Percentiles rank a stretch among this genome's conserved stretches.
Conservation (phyloP, 1,140 invertebrate species). For the Brachystomella parvula region DNA sequence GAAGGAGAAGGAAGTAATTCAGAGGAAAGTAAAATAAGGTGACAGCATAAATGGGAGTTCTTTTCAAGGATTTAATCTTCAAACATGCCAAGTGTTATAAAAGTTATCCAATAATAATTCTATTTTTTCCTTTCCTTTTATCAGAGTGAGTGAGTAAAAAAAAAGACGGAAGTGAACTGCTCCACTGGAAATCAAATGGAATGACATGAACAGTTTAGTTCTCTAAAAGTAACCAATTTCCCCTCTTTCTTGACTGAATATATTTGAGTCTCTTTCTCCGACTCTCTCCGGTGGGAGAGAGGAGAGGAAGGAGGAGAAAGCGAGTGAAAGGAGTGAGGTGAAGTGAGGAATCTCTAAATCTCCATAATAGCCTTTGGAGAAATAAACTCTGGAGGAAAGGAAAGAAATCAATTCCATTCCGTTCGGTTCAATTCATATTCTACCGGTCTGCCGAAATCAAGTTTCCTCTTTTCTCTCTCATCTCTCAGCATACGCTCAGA, state of each 20-base stretch:
- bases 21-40: too few species aligned
- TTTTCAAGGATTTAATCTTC: too few species aligned
- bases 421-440: not conserved
- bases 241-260: conserved; percentile 7
- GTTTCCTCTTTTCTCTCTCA: not conserved
- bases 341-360: not conserved
- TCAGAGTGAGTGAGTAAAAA: not conserved
- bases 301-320: not conserved
- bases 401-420: conserved; percentile 1
- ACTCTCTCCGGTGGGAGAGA: not conserved
- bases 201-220: conserved; percentile 10
- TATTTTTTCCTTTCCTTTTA: not conserved
- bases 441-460: not conserved
- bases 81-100: too few species aligned
- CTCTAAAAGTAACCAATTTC: not conserved
- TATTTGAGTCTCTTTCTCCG: too few species aligned
- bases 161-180: too few species aligned
- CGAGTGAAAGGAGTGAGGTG: too few species aligned
- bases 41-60: too few species aligned
- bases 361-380: not conserved
- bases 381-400: not conserved
- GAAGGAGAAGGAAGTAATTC: too few species aligned
- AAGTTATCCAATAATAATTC: not conserved
- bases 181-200: conserved; percentile 3
- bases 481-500: not conserved